Conservation (phyloP, 2,113 vertebrate species). For the Elanus axillaris region DNA sequence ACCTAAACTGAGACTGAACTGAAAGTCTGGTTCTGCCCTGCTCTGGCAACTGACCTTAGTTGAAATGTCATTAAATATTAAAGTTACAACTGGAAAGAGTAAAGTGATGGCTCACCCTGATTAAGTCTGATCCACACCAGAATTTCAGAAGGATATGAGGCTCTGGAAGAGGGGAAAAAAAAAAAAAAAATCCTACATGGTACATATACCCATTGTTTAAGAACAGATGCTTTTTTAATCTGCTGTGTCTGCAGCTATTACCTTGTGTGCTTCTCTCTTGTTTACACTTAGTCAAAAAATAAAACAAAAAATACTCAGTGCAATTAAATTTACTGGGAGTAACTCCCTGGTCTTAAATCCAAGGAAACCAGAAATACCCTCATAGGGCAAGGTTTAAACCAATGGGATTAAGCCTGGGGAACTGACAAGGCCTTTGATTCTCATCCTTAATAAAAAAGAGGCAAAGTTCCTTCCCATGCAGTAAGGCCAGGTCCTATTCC, state of each 20-base stretch:
- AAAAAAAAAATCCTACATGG: rapidly evolving
- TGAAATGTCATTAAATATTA: background rate
- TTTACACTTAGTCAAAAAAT: background rate
- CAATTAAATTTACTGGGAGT: background rate
- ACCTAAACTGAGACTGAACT: background rate
- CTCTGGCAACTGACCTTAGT: background rate
- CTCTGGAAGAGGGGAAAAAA: background rate
- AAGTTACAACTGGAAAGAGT: background rate
- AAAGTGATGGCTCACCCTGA: background rate
- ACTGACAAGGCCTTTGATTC: background rate
- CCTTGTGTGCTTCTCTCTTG: background rate
- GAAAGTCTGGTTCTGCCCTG: background rate
- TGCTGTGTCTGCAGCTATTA: background rate
- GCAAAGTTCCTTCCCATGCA: background rate
- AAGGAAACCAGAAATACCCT: background rate
- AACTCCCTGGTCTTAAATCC: background rate
- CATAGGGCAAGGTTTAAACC: background rate
- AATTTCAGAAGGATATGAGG: background rate
- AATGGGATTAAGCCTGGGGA: background rate
- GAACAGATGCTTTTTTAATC: background rate
- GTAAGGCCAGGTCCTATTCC: background rate
- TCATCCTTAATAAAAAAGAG: background rate
- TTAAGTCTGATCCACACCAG: background rate
- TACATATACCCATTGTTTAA: background rate
- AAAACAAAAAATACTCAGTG: background rate